A percentile compares a stretch with the other conserved stretches of the same genome.
phyloP scores from a whole-genome alignment of 2,797 vertebrate genomes.

The Bucorvus abyssinicus region DNA sequence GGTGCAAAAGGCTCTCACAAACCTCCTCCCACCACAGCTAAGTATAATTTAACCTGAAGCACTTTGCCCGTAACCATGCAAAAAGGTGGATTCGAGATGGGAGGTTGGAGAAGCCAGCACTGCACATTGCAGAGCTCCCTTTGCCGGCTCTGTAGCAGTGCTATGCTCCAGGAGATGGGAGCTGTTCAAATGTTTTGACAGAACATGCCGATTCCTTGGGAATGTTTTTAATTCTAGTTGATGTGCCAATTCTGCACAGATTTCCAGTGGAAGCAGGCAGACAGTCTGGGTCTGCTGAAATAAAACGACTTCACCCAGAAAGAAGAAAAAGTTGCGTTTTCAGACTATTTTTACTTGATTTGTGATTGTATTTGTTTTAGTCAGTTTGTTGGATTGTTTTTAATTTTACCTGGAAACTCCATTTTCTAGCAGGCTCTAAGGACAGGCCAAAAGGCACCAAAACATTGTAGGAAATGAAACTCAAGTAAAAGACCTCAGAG shows the following conservation, averaged over 20 bases:
- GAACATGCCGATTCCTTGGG: slow-evolving; percentile 49
- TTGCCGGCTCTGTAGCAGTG: background rate
- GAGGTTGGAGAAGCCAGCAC: background rate
- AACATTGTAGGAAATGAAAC: background rate
- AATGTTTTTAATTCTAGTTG: slow-evolving; percentile 60
- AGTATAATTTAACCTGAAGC: background rate
- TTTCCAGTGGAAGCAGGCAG: slow-evolving; percentile 60
- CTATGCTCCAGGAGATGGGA: slow-evolving; percentile 22
- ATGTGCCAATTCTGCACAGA: slow-evolving; percentile 56
- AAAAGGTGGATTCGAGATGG: background rate
- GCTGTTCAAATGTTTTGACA: slow-evolving; percentile 67
- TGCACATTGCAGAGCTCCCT: background rate
- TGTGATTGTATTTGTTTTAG: background rate
- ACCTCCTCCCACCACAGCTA: background rate
- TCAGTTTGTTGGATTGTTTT: background rate
- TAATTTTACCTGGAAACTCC: background rate
- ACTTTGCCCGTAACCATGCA: background rate
- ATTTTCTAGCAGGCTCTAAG: background rate
- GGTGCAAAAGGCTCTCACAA: background rate
- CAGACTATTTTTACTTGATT: background rate
- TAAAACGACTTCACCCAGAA: background rate
- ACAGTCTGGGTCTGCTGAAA: slow-evolving; percentile 46
- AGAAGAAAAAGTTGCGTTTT: background rate
- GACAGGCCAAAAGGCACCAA: background rate
- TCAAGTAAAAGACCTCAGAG: background rate